Evolutionary conservation across 1,140 invertebrate species (phyloP), one percentile per base, ranked within the genome.

Genomic region (Penaeus chinensis): DNA sequence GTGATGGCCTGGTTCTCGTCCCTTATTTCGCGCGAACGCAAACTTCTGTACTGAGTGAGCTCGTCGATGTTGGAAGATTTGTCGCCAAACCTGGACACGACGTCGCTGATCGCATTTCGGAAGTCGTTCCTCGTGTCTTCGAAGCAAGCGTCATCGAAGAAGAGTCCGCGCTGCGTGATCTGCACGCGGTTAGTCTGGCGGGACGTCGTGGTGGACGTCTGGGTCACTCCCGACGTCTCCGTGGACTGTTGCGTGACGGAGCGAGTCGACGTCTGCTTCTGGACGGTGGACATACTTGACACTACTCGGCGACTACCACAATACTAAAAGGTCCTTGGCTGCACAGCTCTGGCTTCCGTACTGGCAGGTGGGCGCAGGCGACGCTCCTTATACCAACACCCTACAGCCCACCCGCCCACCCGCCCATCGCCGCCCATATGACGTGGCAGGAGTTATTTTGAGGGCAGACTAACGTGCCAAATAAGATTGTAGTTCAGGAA

Each of bases 141-240:
- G 85, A 87, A 87, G 85, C 80, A 87, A 8, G 78, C 24, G 78
- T 87, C 85, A 24, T 24, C 62, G 79, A 87, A 87, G 78, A 87
- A 87, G n/a, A 22, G 16, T 22, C 85, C 85, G 19, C 62, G 32
- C 37, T 47, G 81, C 20, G 85, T 69, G 42, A 87, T 82, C 54
- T 54, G 54, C 5, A 54, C 54, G 10, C n/a, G 78, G 84, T 22
- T 79, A 60, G 42, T 22, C 27, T 63, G 74, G 37, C 11, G 7
- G 24, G n/a, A 13, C 60, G 37, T 19, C 61, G 19, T 24, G 13
- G 84, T 37, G 69, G 47, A 62, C 37, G 37, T 42, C 37, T 42
- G 37, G 27, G 18, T 62, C 16, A 42, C 60, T 54, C 7, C 54
- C 11, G 54, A 54, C 1, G 24, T 16, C 42, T 84, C 54, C 42